A percentile compares a stretch with the other conserved stretches of the same genome.
These are phyloP conservation scores for Nixonia krombeini DNA, from an alignment of 1,140 invertebrate species.

Conservation along the genomic window DNA sequence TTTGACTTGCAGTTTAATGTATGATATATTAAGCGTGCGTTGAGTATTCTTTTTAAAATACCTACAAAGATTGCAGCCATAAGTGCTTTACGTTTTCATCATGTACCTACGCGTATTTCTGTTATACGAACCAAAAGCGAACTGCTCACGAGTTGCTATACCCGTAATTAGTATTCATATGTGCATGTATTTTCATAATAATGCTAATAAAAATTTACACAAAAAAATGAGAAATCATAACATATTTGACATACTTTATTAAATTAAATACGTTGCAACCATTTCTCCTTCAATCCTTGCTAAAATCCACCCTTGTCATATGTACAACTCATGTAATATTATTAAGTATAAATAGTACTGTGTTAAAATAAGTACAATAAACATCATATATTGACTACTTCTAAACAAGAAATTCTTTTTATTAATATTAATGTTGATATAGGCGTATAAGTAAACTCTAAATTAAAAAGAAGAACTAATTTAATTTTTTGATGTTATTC, in stretches of 20 bases:
- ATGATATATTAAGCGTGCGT: conserved; percentile 41
- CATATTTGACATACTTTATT: no score
- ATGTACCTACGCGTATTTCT: conserved; percentile 36
- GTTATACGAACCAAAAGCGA: conserved; percentile 41
- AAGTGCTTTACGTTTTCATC: conserved; percentile 28
- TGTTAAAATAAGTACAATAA: no score
- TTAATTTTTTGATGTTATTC: no score
- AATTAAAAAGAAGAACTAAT: no score
- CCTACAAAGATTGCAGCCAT: background rate
- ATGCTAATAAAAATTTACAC: conserved; percentile 60
- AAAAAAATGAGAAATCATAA: conserved; percentile 11
- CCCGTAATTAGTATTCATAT: conserved; percentile 61
- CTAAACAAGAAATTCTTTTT: no score
- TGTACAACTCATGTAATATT: no score
- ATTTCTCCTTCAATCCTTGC: background rate
- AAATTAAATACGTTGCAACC: no score
- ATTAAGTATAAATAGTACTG: no score
- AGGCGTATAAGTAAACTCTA: no score
- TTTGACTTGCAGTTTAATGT: conserved; percentile 31
- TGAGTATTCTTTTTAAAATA: conserved; percentile 10
- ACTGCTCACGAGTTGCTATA: conserved; percentile 21
- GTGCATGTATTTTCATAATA: conserved; percentile 69
- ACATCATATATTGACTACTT: no score
- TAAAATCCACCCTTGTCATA: no score
- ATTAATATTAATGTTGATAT: no score